Evolutionary conservation across 2,888 invertebrate species (phyloP), one percentile per base, ranked within the genome.

Genomic region (Spodoptera picta): DNA sequence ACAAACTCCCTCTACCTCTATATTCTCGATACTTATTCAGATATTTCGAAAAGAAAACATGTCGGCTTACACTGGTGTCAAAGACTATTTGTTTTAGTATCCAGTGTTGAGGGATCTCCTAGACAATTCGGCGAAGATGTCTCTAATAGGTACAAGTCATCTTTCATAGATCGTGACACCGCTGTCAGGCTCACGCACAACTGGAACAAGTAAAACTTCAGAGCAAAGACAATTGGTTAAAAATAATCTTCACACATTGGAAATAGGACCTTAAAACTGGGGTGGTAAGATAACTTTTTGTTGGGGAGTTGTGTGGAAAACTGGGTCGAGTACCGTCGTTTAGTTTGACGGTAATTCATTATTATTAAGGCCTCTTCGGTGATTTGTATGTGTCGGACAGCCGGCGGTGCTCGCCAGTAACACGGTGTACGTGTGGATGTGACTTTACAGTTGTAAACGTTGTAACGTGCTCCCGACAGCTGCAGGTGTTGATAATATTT

Each of bases 181-280:
- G 64, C 75, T 75, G 79, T 77, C 78, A 62, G 54, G 58, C 47
- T 43, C 77, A 78, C 65, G 77, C 75, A 77, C 65, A 65, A 75
- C 69, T 73, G 69, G 69, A 60, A 65, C 79, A 73, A 66, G 73
- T 75, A 64, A 73, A 77, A 78, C 65, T 75, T 75, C 67, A 58
- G 67, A 64, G 58, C 60, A 59, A 73, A 75, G 75, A 73, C 75
- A 73, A 78, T 78, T 77, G 75, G 55, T 73, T 73, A 75, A 77
- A 75, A 77, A 78, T 78, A 65, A 56, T 54, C 7, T 4, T 6
- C 5, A 23, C 5, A 14, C 51, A 56, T 3, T 4, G 14, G 27
- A 78, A 60, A 58, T 4, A 24, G 12, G 23, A 49, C 73, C 56
- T 57, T 73, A 54, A 47, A 3, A 7, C 7, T 42, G 9, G 2